phyloP scores from a whole-genome alignment of 35 echinoderm and acorn worm species.

The Stichopus chloronotus region DNA sequence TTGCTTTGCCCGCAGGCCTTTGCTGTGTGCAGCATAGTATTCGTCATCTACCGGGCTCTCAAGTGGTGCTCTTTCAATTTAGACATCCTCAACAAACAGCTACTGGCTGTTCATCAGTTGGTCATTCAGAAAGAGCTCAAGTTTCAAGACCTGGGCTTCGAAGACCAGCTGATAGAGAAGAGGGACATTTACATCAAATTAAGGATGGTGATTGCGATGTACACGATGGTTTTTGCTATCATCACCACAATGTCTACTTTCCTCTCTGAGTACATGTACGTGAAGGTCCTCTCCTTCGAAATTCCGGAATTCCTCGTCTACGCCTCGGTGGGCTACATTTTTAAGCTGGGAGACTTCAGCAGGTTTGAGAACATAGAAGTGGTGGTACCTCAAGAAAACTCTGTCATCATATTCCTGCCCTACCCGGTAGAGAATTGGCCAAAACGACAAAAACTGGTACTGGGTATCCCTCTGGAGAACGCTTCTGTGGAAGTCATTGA shows the following conservation, averaged over 20 bases:
- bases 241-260: constrained; percentile 93
- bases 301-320: constrained; percentile 84
- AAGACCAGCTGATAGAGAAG: constrained; percentile 83
- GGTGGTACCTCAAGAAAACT: constrained; percentile 73
- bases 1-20: constrained; percentile 75
- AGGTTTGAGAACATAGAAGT: constrained; percentile 88
- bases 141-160: constrained; percentile 67
- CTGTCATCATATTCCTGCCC: constrained; percentile 83
- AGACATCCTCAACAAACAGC: constrained; percentile 74
- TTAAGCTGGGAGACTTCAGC: constrained; percentile 83
- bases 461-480: constrained; percentile 59
- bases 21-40: constrained; percentile 89
- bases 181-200: constrained; percentile 81
- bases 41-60: constrained; percentile 84
- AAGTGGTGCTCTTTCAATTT: constrained; percentile 97
- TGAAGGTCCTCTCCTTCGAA: constrained; percentile 79
- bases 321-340: constrained; percentile 79
- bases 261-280: constrained; percentile 85
- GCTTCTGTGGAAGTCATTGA: constrained; percentile 25
- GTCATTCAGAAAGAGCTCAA: constrained; percentile 79
- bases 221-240: constrained; percentile 94
- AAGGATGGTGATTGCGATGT: constrained; percentile 81
- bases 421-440: constrained; percentile 72
- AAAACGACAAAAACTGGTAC: constrained; percentile 68
- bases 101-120: constrained; percentile 62